Base-by-base conservation (phyloP, 1,140 invertebrate genomes). In the Hestina assimilis region DNA sequence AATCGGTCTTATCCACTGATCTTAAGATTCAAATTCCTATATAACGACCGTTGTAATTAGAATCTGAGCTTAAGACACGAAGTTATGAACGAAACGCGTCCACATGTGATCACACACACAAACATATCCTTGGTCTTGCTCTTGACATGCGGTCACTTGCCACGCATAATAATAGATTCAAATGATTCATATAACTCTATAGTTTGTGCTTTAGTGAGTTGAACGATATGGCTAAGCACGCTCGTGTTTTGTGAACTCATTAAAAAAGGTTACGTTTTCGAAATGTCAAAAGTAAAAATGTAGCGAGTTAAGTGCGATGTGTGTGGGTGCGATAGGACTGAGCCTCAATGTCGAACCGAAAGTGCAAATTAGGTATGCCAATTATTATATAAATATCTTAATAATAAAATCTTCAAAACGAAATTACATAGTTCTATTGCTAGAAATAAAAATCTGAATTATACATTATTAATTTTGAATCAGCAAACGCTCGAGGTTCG, bases 111-210 rank as follows among this genome's bases (percentile, higher is more conserved):
- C 46, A 62, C 63, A 21, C 67, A 80, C 63, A 69, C 56, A 69
- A 60, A 66, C 46, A 57, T 59, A 59, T 65, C 65, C 62, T 74
- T 68, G 63, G 67, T 79, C 80, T 86, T 82, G 80, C 71, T 86
- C 83, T 86, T 86, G 83, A 86, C 83, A 83, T 64, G 65, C 77
- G 83, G 83, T 84, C 80, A 82, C 80, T 86, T 67, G 81, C 72
- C 73, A 79, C 76, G 83, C 83, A 84, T 86, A 86, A 79, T 86
- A 86, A 86, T 86, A 86, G 79, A 78, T 69, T 63, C 65, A 80
- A 84, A 75, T 83, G 83, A 83, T 74, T 84, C 81, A 82, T 71
- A 74, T 19, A 17, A 38, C 71, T 71, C 72, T 69, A 67, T 67
- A 78, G 64, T 59, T 73, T 65, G 60, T 69, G 71, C 66, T 79